A percentile compares a stretch with the other conserved stretches of the same genome.
phyloP scores from a whole-genome alignment of 2,888 invertebrate genomes.

The Labia minor region DNA sequence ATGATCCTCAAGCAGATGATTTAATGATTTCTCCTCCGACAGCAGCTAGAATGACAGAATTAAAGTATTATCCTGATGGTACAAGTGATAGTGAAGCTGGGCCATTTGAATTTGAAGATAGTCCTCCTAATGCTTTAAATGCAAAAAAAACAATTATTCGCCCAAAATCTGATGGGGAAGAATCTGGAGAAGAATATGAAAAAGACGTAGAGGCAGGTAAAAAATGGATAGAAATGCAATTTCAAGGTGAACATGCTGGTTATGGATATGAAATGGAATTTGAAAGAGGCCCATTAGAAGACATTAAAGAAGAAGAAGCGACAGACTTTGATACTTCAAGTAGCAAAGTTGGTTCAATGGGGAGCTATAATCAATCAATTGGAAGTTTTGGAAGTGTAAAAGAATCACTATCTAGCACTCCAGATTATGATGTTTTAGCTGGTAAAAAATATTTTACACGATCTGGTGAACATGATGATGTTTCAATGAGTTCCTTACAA shows the following conservation, averaged over 20 bases:
- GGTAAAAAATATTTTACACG: slow-evolving; percentile 72
- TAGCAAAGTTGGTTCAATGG: slow-evolving; percentile 62
- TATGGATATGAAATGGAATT: slow-evolving; percentile 65
- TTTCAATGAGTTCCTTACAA: slow-evolving; percentile 83
- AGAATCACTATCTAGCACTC: slow-evolving; percentile 82
- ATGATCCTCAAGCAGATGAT: slow-evolving; percentile 61
- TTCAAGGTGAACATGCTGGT: slow-evolving; percentile 58
- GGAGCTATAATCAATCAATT: slow-evolving; percentile 55
- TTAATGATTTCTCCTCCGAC: slow-evolving; percentile 58
- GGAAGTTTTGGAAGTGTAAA: slow-evolving; percentile 73
- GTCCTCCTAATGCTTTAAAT: slow-evolving; percentile 16
- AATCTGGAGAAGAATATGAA: slow-evolving; percentile 40
- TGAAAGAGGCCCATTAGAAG: slow-evolving; percentile 73
- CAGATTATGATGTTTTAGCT: slow-evolving; percentile 78
- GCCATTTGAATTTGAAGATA: slow-evolving; percentile 52
- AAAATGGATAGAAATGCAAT: slow-evolving; percentile 84
- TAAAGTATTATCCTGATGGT: slow-evolving; percentile 40
- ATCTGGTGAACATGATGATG: slow-evolving; percentile 79
- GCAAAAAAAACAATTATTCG: slow-evolving; percentile 20
- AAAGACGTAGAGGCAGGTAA: slow-evolving; percentile 54
- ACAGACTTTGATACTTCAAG: slow-evolving; percentile 69
- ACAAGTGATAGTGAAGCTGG: slow-evolving; percentile 40
- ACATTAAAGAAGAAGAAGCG: slow-evolving; percentile 85
- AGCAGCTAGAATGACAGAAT: slow-evolving; percentile 40
- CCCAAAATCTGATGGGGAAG: slow-evolving; percentile 30